Evolutionary conservation across 2,888 invertebrate genomes (phyloP).

Genomic region (Oxyteleia sp.): DNA sequence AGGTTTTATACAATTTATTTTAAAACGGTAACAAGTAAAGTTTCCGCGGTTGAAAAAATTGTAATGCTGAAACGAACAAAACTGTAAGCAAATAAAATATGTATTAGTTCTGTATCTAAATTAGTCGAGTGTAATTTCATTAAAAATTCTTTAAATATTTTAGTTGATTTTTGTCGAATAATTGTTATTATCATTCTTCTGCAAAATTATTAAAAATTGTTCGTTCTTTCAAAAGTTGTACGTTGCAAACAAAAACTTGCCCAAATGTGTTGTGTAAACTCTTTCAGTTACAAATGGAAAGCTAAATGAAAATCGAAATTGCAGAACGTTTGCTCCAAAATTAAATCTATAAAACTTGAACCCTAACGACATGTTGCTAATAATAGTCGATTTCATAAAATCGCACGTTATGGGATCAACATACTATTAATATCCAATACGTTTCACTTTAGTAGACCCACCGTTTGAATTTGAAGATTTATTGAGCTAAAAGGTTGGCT

Average conservation of each 20-base stretch:
- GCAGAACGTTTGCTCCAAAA: background rate
- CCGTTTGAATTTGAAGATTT: constrained; percentile 43
- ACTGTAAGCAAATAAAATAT: too few species aligned
- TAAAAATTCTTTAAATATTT: too few species aligned
- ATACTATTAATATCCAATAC: constrained; percentile 39
- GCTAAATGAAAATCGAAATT: background rate
- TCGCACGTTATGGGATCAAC: constrained; percentile 10
- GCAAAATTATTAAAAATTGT: too few species aligned
- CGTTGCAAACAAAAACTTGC: background rate
- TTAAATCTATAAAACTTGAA: background rate
- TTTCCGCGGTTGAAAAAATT: too few species aligned
- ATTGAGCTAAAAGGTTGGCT: constrained; percentile 42
- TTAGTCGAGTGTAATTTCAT: too few species aligned
- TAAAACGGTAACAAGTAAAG: too few species aligned
- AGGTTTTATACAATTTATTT: too few species aligned
- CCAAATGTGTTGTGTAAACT: background rate
- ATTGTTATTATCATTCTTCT: too few species aligned
- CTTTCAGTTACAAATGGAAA: background rate
- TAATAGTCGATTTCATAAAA: constrained; percentile 6
- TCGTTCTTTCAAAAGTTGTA: too few species aligned
- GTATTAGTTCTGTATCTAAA: too few species aligned
- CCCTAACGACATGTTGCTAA: background rate
- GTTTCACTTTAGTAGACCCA: constrained; percentile 19
- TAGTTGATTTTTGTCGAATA: too few species aligned
- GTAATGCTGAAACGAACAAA: too few species aligned